A percentile compares a stretch with the other conserved stretches of the same genome.
phyloP scores from a whole-genome alignment of 64 coral and sea anemone genomes.

The Montipora capricornis region DNA sequence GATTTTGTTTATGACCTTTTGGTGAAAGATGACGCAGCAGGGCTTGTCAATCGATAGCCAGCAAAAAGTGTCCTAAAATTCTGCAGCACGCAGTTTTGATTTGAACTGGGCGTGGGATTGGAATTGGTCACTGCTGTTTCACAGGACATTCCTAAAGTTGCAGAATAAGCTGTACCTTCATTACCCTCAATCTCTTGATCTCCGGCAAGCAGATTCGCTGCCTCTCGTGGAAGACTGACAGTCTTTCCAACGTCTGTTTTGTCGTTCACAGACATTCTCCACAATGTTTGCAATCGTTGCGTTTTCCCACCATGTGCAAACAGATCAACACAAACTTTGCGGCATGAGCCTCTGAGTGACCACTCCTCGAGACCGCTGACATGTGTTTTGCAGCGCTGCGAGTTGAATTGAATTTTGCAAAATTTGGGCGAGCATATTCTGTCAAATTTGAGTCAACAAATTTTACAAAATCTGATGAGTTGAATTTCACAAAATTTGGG shows the following conservation, averaged over 20 bases:
- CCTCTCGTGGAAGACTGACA: neutral
- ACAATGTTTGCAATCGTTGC: too few relatives aligned
- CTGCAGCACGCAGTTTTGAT: conserved; percentile 8
- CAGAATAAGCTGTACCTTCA: neutral
- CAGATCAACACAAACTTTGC: neutral
- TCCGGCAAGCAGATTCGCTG: neutral
- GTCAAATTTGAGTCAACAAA: neutral
- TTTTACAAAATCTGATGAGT: neutral
- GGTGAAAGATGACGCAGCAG: neutral
- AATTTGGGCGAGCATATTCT: neutral
- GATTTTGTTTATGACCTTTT: conserved; percentile 27
- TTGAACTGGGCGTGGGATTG: neutral
- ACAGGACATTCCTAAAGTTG: neutral
- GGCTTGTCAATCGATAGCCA: conserved; percentile 19
- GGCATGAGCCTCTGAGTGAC: neutral
- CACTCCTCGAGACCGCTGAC: neutral
- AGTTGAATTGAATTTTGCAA: neutral
- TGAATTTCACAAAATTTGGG: neutral
- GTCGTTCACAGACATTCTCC: neutral
- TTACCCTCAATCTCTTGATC: neutral
- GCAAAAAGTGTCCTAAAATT: conserved; percentile 31
- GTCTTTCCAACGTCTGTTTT: neutral
- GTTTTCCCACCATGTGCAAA: neutral
- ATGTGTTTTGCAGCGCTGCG: neutral
- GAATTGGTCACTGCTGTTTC: neutral